Evolutionary conservation across 2,888 invertebrate species (phyloP), one percentile per base, ranked within the genome.

Genomic region (Notocelia uddmanniana): DNA sequence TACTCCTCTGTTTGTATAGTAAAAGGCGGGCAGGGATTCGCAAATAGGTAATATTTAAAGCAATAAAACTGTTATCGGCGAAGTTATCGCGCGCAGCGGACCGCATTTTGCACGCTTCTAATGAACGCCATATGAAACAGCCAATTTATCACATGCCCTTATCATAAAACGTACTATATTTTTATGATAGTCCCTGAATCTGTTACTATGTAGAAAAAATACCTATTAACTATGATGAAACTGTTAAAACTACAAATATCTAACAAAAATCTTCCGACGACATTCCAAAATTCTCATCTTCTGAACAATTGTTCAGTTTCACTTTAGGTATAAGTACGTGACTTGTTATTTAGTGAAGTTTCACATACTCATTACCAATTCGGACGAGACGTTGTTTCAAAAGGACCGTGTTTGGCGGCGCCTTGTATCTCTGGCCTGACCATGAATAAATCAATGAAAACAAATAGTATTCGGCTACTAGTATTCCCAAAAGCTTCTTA

Each of bases 401-500:
- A 90, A 86, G 85, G 79, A 82, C 84, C 87, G 89, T 87, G 86
- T 82, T 81, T 86, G 90, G 86, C 92, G 92, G 93, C 91, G 88
- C 88, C 92, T 91, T 90, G 80, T 89, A 89, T 89, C 87, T 83
- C 77, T 81, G 80, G 79, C 85, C 82, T 86, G 91, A 91, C 92
- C 92, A 91, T 93, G 93, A 93, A 93, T 92, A 93, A 91, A 92
- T 92, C 90, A 92, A 92, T 92, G 92, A 93, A 93, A 93, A 93
- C 93, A 93, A 93, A 92, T 92, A 93, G 84, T 89, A 91, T 92
- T 90, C 86, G 89, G 90, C 92, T 91, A 91, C 93, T 88, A 90
- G 92, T 92, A 85, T 92, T 89, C 87, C 85, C 83, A 88, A 91
- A 89, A 89, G 85, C 82, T 85, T 85, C 89, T 82, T 90, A 89